Evolutionary conservation across 2,113 vertebrate genomes (phyloP).

Genomic region (Perca schrenkii): DNA sequence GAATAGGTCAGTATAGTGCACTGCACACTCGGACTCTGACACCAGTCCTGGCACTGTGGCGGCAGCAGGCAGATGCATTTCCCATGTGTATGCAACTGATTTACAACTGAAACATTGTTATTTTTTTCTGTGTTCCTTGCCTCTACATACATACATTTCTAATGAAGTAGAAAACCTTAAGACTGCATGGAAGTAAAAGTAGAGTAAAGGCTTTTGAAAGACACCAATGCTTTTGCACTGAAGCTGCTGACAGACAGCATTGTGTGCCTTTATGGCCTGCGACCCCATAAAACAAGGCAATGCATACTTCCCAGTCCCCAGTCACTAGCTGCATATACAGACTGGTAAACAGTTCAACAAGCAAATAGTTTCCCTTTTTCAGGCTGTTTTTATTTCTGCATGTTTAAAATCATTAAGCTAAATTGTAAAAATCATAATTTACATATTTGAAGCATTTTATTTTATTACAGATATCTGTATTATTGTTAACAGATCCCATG

Average conservation of each 20-base stretch:
- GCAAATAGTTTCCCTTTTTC: neutral
- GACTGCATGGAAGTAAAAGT: neutral
- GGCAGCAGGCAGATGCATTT: constrained; percentile 3
- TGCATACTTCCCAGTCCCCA: constrained; percentile 1
- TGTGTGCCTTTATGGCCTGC: constrained; percentile 36
- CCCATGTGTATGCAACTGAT: constrained; percentile 5
- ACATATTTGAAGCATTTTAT: neutral
- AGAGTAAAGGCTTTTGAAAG: neutral
- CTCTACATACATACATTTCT: neutral
- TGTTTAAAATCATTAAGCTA: neutral
- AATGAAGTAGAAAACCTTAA: constrained; percentile 16
- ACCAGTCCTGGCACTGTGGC: neutral
- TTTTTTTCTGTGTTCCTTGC: neutral
- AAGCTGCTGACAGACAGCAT: constrained; percentile 15
- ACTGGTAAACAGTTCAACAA: neutral
- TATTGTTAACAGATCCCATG: neutral
- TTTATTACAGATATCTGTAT: neutral
- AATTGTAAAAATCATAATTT: neutral
- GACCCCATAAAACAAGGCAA: constrained; percentile 20
- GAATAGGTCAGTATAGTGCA: neutral
- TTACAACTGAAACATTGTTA: constrained; percentile 2
- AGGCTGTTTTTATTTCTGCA: neutral
- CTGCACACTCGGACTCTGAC: neutral
- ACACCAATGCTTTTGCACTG: neutral
- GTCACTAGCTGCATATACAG: constrained; percentile 20